Evolutionary conservation across 53 echinoderm and acorn worm species (phyloP).

Genomic region (Astropecten irregularis): DNA sequence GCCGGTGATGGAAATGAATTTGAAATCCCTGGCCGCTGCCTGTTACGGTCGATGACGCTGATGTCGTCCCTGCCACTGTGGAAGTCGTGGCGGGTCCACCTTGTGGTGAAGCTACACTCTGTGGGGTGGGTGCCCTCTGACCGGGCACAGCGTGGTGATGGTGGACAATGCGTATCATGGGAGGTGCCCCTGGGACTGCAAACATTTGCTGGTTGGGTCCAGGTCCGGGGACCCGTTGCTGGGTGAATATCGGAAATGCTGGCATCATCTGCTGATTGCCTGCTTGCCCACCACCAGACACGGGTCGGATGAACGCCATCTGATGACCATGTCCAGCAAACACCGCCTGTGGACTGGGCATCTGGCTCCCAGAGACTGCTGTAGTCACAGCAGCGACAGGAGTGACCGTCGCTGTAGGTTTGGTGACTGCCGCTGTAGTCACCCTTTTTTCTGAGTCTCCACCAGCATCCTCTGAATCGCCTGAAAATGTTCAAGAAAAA

Average conservation of each 20-base stretch:
- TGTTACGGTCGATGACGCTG: neutral
- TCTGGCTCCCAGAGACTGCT: neutral
- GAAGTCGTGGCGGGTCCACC: neutral
- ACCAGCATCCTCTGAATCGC: neutral
- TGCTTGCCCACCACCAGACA: neutral
- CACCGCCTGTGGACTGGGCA: neutral
- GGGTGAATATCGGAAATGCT: conserved; percentile 5
- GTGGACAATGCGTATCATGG: conserved; percentile 30
- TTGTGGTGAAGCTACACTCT: neutral
- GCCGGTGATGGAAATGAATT: conserved; percentile 34
- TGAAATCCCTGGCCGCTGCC: conserved; percentile 4
- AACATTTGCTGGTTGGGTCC: neutral
- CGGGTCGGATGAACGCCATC: neutral
- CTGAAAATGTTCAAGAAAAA: too few relatives aligned
- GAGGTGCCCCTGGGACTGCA: neutral
- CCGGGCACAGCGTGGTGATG: neutral
- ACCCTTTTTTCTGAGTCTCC: neutral
- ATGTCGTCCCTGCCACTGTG: neutral
- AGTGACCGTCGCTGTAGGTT: conserved; percentile 18
- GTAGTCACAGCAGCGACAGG: neutral
- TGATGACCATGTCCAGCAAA: neutral
- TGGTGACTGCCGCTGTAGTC: neutral
- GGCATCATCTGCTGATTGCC: conserved; percentile 2
- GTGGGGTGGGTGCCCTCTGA: neutral
- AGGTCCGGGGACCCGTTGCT: neutral